A percentile compares a stretch with the other conserved stretches of the same genome.
These are phyloP conservation scores for Papilio protenor DNA, from an alignment of 2,888 invertebrate species.

Conservation along the genomic window DNA sequence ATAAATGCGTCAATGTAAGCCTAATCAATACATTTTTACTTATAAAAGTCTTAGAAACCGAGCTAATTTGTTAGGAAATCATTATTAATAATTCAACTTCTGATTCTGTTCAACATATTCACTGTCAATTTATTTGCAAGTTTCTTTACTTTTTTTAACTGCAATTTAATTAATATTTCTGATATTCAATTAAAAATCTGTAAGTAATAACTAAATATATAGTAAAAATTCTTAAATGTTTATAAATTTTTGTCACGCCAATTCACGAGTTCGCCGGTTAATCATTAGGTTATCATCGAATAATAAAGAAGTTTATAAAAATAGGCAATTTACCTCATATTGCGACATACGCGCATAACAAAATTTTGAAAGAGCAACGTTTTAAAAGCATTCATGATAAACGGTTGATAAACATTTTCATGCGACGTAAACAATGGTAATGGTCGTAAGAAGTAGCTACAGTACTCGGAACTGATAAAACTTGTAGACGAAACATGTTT, in stretches of 20 bases:
- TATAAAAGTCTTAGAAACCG: no score
- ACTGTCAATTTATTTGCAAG: no score
- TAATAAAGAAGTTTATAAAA: background rate
- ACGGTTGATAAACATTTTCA: conserved; percentile 29
- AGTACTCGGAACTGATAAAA: conserved; percentile 35
- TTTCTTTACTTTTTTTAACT: no score
- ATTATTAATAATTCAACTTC: no score
- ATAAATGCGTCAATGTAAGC: no score
- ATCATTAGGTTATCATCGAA: conserved; percentile 6
- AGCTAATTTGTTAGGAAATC: no score
- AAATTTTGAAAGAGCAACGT: background rate
- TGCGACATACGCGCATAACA: background rate
- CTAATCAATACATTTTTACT: no score
- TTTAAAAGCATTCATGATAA: conserved; percentile 29
- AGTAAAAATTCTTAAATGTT: background rate
- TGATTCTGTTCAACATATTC: no score
- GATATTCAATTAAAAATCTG: no score
- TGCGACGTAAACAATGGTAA: conserved; percentile 36
- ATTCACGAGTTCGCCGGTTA: background rate
- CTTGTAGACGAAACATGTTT: conserved; percentile 27
- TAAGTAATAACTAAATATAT: background rate
- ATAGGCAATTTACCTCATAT: conserved; percentile 3
- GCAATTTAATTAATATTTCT: no score
- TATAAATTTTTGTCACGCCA: conserved; percentile 10
- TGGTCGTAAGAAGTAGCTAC: conserved; percentile 26